phyloP scores from a whole-genome alignment of 2,888 invertebrate genomes.

The Drosophila acutilabella region DNA sequence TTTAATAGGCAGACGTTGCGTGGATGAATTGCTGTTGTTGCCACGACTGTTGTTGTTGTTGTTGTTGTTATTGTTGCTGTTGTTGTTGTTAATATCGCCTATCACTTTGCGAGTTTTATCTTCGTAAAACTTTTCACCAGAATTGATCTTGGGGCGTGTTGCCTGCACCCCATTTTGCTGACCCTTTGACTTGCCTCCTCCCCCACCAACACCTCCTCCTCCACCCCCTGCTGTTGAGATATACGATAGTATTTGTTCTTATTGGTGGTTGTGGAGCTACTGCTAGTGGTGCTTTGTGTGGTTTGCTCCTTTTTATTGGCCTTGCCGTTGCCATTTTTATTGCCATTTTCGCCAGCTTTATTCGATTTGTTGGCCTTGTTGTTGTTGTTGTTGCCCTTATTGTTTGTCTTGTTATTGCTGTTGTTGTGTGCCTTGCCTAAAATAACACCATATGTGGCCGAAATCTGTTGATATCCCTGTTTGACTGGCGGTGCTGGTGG shows the following conservation, averaged over 20 bases:
- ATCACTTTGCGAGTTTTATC: conserved; percentile 76
- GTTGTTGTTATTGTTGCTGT: conserved; percentile 37
- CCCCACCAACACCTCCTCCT: conserved; percentile 9
- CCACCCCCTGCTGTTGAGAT: conserved; percentile 72
- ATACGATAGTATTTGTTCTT: conserved; percentile 84
- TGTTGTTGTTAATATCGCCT: conserved; percentile 66
- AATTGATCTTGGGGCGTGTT: conserved; percentile 63
- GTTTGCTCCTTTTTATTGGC: conserved; percentile 66
- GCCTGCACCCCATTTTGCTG: conserved; percentile 65
- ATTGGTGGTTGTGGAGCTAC: conserved; percentile 43
- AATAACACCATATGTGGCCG: conserved; percentile 81
- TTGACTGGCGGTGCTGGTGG: conserved; percentile 59
- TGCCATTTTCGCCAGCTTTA: conserved; percentile 47
- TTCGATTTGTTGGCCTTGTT: conserved; percentile 58
- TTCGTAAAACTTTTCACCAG: conserved; percentile 71
- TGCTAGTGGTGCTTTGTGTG: conserved; percentile 27
- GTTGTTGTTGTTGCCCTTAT: conserved; percentile 43
- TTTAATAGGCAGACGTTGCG: conserved; percentile 78
- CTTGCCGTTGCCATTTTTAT: conserved; percentile 50
- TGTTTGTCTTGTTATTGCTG: conserved; percentile 44
- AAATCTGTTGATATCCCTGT: conserved; percentile 82
- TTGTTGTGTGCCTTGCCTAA: conserved; percentile 67
- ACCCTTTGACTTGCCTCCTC: conserved; percentile 58
- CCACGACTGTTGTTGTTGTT: conserved; percentile 25
- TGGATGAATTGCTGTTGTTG: conserved; percentile 34